Conservation (phyloP, 2,113 vertebrate species). For the Struthio camelus region DNA sequence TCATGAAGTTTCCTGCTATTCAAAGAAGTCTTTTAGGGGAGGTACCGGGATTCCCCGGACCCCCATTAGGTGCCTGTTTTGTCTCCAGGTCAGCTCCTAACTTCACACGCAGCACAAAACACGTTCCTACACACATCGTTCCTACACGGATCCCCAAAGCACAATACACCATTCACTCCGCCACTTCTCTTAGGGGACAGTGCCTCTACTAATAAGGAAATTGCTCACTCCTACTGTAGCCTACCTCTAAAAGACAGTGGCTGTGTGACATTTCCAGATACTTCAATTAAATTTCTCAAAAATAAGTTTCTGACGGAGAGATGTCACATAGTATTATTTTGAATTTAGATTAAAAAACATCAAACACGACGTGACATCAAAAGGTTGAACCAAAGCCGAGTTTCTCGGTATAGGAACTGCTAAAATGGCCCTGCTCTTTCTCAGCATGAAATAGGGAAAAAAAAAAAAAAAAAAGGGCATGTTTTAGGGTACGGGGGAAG, state of each 20-base stretch:
- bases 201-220: rapidly evolving
- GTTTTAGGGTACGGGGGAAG: neutral
- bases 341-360: neutral
- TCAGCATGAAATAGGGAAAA: neutral
- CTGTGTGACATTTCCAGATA: neutral
- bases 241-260: neutral
- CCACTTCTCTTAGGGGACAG: neutral
- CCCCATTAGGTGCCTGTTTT: rapidly evolving
- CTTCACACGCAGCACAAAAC: neutral
- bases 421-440: neutral
- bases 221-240: neutral
- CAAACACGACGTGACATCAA: neutral
- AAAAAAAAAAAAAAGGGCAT: neutral
- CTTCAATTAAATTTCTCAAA: neutral
- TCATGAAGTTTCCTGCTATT: neutral
- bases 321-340: neutral
- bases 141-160: neutral
- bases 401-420: neutral
- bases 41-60: neutral
- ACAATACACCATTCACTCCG: rapidly evolving
- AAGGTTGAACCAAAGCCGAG: neutral
- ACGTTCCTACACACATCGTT: rapidly evolving
- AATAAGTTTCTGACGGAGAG: neutral
- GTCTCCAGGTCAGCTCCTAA: neutral
- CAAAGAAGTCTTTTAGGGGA: neutral